phyloP scores from a whole-genome alignment of 2,797 vertebrate species.

The Gobionotothen gibberifrons region DNA sequence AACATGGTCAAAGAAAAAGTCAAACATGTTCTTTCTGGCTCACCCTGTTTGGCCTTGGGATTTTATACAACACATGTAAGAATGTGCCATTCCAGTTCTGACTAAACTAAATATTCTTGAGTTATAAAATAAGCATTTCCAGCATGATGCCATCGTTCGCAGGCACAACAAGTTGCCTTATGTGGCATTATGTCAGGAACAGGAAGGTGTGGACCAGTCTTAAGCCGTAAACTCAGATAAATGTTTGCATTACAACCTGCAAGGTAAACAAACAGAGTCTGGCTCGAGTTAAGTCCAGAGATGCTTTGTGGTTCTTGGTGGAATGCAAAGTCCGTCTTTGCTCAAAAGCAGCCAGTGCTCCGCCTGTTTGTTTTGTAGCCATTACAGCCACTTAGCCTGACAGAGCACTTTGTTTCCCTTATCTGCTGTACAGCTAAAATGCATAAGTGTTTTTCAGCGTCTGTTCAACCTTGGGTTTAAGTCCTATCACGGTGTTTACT shows the following conservation, averaged over 20 bases:
- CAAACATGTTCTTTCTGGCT: neutral
- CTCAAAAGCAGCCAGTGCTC: conserved; percentile 47
- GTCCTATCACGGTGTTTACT: conserved; percentile 68
- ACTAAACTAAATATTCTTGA: neutral
- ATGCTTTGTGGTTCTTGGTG: conserved; percentile 58
- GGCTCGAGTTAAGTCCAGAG: conserved; percentile 65
- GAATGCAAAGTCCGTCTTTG: conserved; percentile 68
- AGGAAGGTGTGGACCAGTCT: conserved; percentile 53
- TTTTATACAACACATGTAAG: neutral
- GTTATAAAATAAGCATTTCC: neutral
- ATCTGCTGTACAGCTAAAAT: conserved; percentile 68
- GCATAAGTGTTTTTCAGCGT: conserved; percentile 68
- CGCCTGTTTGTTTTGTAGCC: conserved; percentile 77
- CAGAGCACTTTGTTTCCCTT: conserved; percentile 79
- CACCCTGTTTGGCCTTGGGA: conserved; percentile 2
- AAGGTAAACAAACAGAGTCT: conserved; percentile 68
- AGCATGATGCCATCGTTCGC: conserved; percentile 4
- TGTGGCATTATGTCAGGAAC: conserved; percentile 49
- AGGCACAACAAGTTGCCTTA: conserved; percentile 37
- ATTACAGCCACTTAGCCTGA: conserved; percentile 82
- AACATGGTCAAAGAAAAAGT: neutral
- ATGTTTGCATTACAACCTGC: conserved; percentile 71
- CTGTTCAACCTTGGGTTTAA: conserved; percentile 67
- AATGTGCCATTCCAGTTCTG: neutral
- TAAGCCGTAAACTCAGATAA: conserved; percentile 54